A percentile compares a stretch with the other conserved stretches of the same genome.
Evolutionary conservation across 2,113 vertebrate species (phyloP).

Genomic region (Piprites chloris): DNA sequence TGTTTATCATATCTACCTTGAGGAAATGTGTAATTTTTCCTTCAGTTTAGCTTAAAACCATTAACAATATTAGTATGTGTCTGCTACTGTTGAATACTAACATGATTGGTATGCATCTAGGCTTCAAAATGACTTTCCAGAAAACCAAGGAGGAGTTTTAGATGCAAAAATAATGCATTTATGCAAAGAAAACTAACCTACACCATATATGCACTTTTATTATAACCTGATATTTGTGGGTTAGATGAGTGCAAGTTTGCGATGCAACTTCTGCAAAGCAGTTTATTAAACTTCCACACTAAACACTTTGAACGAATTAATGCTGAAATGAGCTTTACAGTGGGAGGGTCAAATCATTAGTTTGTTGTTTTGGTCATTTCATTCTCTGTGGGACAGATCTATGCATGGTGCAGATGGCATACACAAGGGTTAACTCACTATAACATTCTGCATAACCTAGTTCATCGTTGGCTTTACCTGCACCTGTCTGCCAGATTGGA

Average conservation of each 20-base stretch:
- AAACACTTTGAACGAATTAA: neutral
- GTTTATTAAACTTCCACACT: neutral
- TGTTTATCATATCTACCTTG: neutral
- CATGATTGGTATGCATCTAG: neutral
- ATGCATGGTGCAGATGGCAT: neutral
- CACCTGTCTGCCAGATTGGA: rapidly evolving
- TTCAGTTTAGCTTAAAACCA: neutral
- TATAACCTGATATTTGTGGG: neutral
- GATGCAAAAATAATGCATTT: neutral
- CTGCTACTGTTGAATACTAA: neutral
- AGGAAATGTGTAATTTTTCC: neutral
- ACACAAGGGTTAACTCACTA: neutral
- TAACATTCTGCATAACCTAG: neutral
- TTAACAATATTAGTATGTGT: neutral
- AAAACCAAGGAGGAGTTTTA: neutral
- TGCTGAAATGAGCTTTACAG: neutral
- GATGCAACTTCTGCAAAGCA: neutral
- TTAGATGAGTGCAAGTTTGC: neutral
- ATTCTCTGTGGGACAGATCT: neutral
- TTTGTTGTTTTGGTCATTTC: neutral
- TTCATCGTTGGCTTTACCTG: neutral
- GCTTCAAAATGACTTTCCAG: neutral
- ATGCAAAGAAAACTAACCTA: neutral
- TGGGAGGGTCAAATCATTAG: neutral
- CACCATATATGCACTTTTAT: neutral